These are phyloP conservation scores for Caenorhabditis virilis DNA, from an alignment of 2,888 invertebrate species.

Conservation along the genomic window DNA sequence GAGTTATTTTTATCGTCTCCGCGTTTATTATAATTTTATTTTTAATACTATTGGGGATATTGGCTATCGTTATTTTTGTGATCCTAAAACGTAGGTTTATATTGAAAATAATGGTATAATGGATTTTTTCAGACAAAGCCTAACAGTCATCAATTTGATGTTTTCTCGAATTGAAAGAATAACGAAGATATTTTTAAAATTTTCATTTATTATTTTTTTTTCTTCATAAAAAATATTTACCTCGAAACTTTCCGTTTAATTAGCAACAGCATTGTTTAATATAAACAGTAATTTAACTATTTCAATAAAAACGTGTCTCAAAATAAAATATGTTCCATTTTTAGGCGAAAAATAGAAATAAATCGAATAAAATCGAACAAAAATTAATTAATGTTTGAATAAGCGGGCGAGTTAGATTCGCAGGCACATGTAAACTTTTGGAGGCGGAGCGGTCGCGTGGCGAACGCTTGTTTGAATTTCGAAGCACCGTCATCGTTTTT, in stretches of 20 bases:
- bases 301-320: neutral
- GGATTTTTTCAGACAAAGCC: slow-evolving; percentile 14
- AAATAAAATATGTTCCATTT: slow-evolving; percentile 4
- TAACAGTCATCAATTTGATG: neutral
- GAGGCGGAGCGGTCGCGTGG: slow-evolving; percentile 11
- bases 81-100: slow-evolving; percentile 24
- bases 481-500: slow-evolving; percentile 4
- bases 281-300: neutral
- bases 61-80: slow-evolving; percentile 24
- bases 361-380: neutral
- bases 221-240: neutral
- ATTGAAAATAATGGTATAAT: neutral
- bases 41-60: slow-evolving; percentile 15
- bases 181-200: neutral
- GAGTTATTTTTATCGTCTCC: slow-evolving; percentile 12
- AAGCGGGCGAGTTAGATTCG: slow-evolving; percentile 16
- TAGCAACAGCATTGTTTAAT: neutral
- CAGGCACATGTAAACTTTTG: slow-evolving; percentile 1
- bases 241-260: neutral
- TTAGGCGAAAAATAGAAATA: slow-evolving; percentile 1
- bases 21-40: slow-evolving; percentile 17
- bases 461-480: slow-evolving; percentile 2
- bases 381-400: slow-evolving; percentile 11
- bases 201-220: too few relatives aligned
- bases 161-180: neutral